Conservation (phyloP, 2,113 vertebrate species). For the Menura novaehollandiae region DNA sequence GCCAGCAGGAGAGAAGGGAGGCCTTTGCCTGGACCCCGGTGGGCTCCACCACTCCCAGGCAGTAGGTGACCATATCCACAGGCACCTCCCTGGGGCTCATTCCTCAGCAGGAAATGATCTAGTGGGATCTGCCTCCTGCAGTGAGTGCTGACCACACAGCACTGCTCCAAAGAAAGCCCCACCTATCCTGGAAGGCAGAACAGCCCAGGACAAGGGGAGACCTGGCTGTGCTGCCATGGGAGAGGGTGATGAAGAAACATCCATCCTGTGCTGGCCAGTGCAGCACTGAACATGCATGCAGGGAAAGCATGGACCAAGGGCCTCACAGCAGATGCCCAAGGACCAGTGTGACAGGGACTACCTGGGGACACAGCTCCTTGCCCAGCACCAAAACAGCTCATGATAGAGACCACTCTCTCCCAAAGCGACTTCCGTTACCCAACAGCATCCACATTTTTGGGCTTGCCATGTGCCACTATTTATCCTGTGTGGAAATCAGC, state of each 20-base stretch:
- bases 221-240: accelerated
- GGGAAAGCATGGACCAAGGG: background rate
- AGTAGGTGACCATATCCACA: background rate
- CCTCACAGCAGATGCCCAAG: background rate
- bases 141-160: background rate
- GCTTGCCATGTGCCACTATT: background rate
- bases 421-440: background rate
- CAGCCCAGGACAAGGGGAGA: background rate
- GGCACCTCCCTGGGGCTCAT: background rate
- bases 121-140: background rate
- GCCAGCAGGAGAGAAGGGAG: background rate
- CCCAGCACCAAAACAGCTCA: background rate
- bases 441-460: background rate
- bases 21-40: background rate
- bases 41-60: background rate
- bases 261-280: background rate
- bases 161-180: background rate
- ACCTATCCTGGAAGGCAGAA: background rate
- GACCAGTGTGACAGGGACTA: background rate
- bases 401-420: background rate
- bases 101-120: background rate
- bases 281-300: accelerated
- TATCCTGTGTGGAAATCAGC: background rate
- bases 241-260: background rate
- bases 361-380: background rate